Conservation (phyloP, 2,113 vertebrate species). For the Rhea americana region DNA sequence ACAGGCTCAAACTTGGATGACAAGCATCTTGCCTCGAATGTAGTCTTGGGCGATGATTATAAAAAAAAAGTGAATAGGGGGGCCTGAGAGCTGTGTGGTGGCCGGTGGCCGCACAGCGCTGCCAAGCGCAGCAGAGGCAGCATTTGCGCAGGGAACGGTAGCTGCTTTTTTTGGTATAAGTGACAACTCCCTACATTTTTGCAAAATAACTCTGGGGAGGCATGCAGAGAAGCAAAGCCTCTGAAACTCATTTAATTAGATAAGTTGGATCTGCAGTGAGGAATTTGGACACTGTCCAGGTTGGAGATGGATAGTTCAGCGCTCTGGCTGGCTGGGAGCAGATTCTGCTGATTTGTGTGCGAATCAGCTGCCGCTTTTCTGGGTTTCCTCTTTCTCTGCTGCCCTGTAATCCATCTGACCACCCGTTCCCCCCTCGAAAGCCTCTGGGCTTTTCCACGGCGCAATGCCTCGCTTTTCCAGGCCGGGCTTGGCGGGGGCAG, state of each 20-base stretch:
- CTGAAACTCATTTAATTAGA: conserved; percentile 45
- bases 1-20: background rate
- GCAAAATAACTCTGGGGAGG: conserved; percentile 9
- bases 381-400: background rate
- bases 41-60: background rate
- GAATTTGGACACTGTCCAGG: conserved; percentile 17
- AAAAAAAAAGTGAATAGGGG: background rate
- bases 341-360: conserved; percentile 4
- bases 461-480: background rate
- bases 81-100: background rate
- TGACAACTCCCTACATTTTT: background rate
- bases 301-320: conserved; percentile 5
- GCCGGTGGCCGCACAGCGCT: background rate
- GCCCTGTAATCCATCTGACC: background rate
- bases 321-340: background rate
- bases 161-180: background rate
- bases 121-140: background rate
- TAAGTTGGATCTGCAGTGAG: conserved; percentile 34
- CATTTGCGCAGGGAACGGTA: background rate
- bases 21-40: background rate
- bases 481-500: background rate
- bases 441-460: background rate
- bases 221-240: background rate
- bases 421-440: background rate
- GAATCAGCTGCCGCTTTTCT: background rate